Conservation (phyloP, 2,888 invertebrate genomes). For the Atrina japonica region DNA sequence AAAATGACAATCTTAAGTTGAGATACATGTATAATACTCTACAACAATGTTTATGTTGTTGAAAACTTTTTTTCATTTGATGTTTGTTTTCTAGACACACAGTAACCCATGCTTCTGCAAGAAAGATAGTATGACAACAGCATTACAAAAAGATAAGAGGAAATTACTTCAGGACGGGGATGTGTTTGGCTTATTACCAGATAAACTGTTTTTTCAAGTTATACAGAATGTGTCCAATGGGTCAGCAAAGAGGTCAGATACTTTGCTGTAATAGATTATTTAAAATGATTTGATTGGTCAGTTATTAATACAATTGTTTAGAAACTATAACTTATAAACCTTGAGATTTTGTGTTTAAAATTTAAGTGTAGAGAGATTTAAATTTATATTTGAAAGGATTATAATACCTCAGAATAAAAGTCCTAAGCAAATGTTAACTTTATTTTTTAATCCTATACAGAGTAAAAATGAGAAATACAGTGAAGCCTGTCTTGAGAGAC, state of each 20-base stretch:
- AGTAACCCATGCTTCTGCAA: conserved; percentile 81
- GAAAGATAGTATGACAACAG: conserved; percentile 62
- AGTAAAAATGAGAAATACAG: too few relatives aligned
- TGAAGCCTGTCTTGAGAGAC: too few relatives aligned
- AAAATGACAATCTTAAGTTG: too few relatives aligned
- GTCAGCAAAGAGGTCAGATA: conserved; percentile 47
- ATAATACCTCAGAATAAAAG: too few relatives aligned
- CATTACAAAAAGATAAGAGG: conserved; percentile 78
- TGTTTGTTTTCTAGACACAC: conserved; percentile 74
- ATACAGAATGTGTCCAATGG: conserved; percentile 57
- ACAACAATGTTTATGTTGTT: too few relatives aligned
- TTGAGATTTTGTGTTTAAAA: too few relatives aligned
- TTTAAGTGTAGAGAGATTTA: too few relatives aligned
- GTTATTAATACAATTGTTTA: not conserved
- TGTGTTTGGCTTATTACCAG: conserved; percentile 79
- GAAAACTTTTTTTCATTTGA: not conserved
- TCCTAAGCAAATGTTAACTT: too few relatives aligned
- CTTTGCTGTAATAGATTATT: not conserved
- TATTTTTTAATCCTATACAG: too few relatives aligned
- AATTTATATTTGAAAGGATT: too few relatives aligned
- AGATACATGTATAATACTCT: too few relatives aligned
- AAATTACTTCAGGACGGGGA: conserved; percentile 78
- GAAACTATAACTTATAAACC: too few relatives aligned
- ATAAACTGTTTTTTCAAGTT: conserved; percentile 77
- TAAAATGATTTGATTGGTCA: not conserved